Evolutionary conservation across 2,797 vertebrate species (phyloP).

Genomic region (Bradypodion pumilum): DNA sequence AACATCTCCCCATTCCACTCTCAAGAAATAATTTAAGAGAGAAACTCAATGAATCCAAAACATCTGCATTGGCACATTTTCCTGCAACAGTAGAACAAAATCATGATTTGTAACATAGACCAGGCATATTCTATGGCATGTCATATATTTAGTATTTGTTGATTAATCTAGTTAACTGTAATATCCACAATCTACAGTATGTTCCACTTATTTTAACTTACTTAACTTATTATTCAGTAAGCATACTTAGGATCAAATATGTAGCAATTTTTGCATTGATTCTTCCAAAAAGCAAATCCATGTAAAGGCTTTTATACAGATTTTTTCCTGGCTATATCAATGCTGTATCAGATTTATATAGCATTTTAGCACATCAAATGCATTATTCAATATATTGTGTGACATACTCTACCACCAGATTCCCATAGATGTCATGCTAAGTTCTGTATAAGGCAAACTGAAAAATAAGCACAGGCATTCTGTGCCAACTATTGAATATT

Average conservation of each 20-base stretch:
- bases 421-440: slow-evolving; percentile 14
- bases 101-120: not conserved
- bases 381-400: slow-evolving; percentile 1
- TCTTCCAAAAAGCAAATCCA: slow-evolving; percentile 1
- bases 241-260: not conserved
- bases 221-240: not conserved
- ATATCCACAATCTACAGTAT: not conserved
- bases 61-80: slow-evolving; percentile 19
- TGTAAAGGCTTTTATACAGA: not conserved
- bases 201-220: not conserved
- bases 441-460: slow-evolving; percentile 3
- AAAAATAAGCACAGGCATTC: not conserved
- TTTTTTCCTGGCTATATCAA: not conserved
- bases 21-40: not conserved
- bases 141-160: not conserved
- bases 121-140: not conserved
- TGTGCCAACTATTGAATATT: not conserved
- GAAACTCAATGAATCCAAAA: slow-evolving; percentile 9
- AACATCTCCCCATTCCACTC: not conserved
- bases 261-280: slow-evolving; percentile 15
- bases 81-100: slow-evolving; percentile 5
- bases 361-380: not conserved
- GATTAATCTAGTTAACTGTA: not conserved
- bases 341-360: not conserved
- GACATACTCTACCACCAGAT: slow-evolving; percentile 20